Evolutionary conservation across 1,140 invertebrate genomes (phyloP).

Genomic region (Lepidotrigona ventralis): DNA sequence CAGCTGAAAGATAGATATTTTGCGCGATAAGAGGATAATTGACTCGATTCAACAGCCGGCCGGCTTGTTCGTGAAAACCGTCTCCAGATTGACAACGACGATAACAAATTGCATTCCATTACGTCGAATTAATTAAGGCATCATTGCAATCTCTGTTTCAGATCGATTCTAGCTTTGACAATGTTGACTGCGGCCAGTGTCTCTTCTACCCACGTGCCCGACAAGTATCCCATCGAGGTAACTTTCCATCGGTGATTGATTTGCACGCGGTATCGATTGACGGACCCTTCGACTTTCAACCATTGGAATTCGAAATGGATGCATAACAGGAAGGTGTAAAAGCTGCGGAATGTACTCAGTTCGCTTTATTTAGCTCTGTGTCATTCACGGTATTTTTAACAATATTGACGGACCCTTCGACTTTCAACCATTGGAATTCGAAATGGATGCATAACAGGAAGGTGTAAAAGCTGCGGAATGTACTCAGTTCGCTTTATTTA

Average conservation of each 20-base stretch:
- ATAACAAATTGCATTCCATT: slow-evolving; percentile 53
- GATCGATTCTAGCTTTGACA: slow-evolving; percentile 69
- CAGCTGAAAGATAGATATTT: slow-evolving; percentile 43
- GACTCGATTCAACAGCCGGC: slow-evolving; percentile 35
- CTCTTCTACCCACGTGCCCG: slow-evolving; percentile 69
- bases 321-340: too few species aligned
- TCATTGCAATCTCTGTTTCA: slow-evolving; percentile 67
- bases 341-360: too few species aligned
- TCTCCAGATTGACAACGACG: slow-evolving; percentile 39
- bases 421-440: neutral
- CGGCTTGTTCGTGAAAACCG: slow-evolving; percentile 17
- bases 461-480: too few species aligned
- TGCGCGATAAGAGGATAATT: slow-evolving; percentile 42
- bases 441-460: neutral
- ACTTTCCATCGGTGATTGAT: slow-evolving; percentile 34
- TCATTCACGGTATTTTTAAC: too few species aligned
- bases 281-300: neutral
- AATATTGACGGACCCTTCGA: neutral
- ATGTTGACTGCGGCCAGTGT: slow-evolving; percentile 65
- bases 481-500: too few species aligned
- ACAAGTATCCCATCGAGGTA: slow-evolving; percentile 76
- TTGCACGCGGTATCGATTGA: neutral
- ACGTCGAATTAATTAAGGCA: slow-evolving; percentile 49
- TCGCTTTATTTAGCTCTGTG: too few species aligned
- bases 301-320: neutral